Base-by-base conservation (phyloP, 1,140 invertebrate species). In the Drosophila cardini region DNA sequence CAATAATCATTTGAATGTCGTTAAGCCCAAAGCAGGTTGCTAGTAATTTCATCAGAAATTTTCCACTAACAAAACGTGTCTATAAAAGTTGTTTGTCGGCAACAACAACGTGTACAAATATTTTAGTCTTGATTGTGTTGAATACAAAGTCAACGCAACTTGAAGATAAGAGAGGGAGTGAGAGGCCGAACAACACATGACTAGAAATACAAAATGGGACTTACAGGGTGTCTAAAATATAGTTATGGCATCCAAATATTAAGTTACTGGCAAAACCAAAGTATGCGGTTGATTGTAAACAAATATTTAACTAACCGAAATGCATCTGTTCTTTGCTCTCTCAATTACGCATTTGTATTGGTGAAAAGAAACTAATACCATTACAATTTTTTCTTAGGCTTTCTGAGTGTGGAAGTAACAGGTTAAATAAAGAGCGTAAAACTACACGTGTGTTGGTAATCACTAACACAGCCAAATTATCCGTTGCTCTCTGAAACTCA, bases 31-130 rank as follows among this genome's bases (percentile, higher is more conserved):
- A 53, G 30, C 11, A 10, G 8, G 15, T 11, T 32, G 8, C 21
- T 56, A 40, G n/a, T 26, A 15, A 36, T 9, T 18, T 18, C 9
- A 4, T 60, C 34, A 62, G 58, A 38, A 62, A 62, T 50, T 62
- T 62, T 62, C 58, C 58, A 62, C 58, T 62, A 6, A 21, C 45
- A 10, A 13, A 38, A 11, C 36, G 10, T 38, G 11, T 38, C 36
- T 11, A 10, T 2, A 38, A 52, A 32, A 32, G 32, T 53, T 36
- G 53, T 18, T 40, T 53, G 48, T 50, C 48, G 13, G 30, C 26
- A 50, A 32, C n/a, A 50, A 50, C 50, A 34, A 36, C 11, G 8
- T 8, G 3, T 15, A 26, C n/a, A 53, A 16, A 53, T n/a, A 32
- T 18, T 8, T 4, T 18, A 34, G 13, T 30, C 4, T n/a, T 15